These are phyloP conservation scores for Odontomyia ornata DNA, from an alignment of 2,888 invertebrate genomes.

Conservation along the genomic window DNA sequence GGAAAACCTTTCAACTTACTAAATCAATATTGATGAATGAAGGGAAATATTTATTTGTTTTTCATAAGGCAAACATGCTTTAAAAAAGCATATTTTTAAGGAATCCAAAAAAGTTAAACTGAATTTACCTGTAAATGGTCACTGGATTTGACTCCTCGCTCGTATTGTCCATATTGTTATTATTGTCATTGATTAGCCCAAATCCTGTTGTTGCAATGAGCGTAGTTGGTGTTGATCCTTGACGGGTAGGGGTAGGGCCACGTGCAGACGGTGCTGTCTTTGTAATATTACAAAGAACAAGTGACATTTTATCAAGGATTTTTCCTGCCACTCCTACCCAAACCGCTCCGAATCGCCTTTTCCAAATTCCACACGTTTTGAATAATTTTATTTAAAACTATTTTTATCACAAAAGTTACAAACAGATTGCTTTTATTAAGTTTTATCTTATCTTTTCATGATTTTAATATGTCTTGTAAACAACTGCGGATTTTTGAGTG, in stretches of 20 bases:
- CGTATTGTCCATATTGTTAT: slow-evolving; percentile 80
- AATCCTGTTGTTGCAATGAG: slow-evolving; percentile 52
- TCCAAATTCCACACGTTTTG: slow-evolving; percentile 51
- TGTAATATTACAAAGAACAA: slow-evolving; percentile 56
- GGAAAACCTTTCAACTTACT: too few species aligned
- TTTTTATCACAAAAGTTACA: too few species aligned
- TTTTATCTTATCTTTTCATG: too few species aligned
- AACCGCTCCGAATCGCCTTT: slow-evolving; percentile 46
- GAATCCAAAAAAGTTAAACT: too few species aligned
- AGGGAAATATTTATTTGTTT: too few species aligned
- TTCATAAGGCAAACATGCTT: too few species aligned
- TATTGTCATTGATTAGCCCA: slow-evolving; percentile 66
- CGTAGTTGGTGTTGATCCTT: slow-evolving; percentile 54
- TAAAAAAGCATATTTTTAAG: too few species aligned
- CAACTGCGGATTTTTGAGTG: too few species aligned
- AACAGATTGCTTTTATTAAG: too few species aligned
- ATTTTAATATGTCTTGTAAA: too few species aligned
- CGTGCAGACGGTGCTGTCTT: slow-evolving; percentile 58
- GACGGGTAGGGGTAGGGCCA: slow-evolving; percentile 54
- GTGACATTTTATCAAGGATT: slow-evolving; percentile 55
- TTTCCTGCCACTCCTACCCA: slow-evolving; percentile 38
- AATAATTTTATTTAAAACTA: slow-evolving; percentile 6
- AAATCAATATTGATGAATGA: too few species aligned
- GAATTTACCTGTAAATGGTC: slow-evolving; percentile 85
- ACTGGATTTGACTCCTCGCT: slow-evolving; percentile 88